A percentile compares a stretch with the other conserved stretches of the same genome.
Conservation (phyloP, 2,888 invertebrate species). For the Gasteruption jaculator region DNA sequence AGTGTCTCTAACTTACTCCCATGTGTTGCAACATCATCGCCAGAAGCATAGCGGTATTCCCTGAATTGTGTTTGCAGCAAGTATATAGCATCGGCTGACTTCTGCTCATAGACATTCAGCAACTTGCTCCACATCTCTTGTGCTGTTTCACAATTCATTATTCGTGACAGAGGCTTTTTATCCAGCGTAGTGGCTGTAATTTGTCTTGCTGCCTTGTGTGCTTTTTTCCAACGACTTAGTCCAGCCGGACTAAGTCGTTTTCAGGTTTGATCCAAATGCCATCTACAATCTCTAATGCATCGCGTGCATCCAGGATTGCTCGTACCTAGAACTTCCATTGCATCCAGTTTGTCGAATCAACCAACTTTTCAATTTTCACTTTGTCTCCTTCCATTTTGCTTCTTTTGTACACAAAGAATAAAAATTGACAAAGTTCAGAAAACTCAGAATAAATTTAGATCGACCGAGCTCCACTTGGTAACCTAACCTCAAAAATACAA, state of each 20-base stretch:
- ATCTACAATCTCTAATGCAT: slow-evolving; percentile 10
- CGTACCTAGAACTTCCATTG: slow-evolving; percentile 11
- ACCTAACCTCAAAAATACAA: no score
- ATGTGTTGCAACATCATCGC: slow-evolving; percentile 13
- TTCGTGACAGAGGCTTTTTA: slow-evolving; percentile 10
- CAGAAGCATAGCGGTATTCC: slow-evolving; percentile 9
- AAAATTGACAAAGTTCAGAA: slow-evolving; percentile 13
- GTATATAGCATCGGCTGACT: slow-evolving; percentile 8
- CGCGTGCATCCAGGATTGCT: slow-evolving; percentile 10
- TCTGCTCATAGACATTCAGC: slow-evolving; percentile 12
- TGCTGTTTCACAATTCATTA: slow-evolving; percentile 17
- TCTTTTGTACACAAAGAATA: no score
- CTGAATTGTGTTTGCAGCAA: slow-evolving; percentile 15
- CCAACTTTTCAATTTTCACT: slow-evolving; percentile 11
- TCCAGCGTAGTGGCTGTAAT: slow-evolving; percentile 13
- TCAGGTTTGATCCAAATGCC: slow-evolving; percentile 6
- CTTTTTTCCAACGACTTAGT: slow-evolving; percentile 24
- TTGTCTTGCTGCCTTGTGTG: slow-evolving; percentile 11
- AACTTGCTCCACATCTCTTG: slow-evolving; percentile 19
- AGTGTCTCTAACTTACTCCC: slow-evolving; percentile 11
- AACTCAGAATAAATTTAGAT: no score
- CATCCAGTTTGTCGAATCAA: slow-evolving; percentile 12
- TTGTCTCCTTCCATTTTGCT: slow-evolving; percentile 11
- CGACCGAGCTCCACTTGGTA: no score
- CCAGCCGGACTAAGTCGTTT: slow-evolving; percentile 25